These are phyloP conservation scores for Chaetophractus vellerosus DNA, from an alignment of 2,797 vertebrate genomes.

Conservation along the genomic window DNA sequence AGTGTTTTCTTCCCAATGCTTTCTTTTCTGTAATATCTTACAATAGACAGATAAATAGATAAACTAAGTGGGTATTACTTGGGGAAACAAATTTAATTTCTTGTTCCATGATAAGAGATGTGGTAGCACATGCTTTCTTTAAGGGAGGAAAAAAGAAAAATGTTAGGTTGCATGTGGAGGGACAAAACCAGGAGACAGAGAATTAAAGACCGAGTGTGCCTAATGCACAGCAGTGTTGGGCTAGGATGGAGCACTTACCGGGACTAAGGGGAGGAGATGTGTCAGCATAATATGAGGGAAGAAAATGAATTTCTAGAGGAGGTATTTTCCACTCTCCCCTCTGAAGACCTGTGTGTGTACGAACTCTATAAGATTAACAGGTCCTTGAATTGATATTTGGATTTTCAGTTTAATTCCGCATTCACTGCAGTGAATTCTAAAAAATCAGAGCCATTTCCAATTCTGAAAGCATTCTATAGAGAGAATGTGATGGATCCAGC, in stretches of 20 bases:
- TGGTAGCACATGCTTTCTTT: background rate
- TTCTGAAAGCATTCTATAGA: background rate
- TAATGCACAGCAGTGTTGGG: too few species aligned
- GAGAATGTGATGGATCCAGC: background rate
- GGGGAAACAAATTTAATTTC: background rate
- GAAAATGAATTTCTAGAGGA: background rate
- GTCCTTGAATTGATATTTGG: slow-evolving; percentile 7
- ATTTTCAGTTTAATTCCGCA: background rate
- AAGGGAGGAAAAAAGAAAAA: background rate
- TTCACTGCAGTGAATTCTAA: background rate
- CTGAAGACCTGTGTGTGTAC: background rate
- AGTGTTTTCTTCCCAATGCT: background rate
- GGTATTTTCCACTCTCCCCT: background rate
- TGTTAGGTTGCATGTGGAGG: background rate
- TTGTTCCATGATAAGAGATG: background rate
- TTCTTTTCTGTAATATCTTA: slow-evolving; percentile 1
- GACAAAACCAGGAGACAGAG: background rate
- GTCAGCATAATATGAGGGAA: background rate
- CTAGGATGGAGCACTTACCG: background rate
- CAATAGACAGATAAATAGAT: background rate
- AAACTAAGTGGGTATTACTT: background rate
- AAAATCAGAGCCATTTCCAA: background rate
- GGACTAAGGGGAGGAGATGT: background rate
- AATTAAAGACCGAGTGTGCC: background rate
- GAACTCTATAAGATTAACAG: background rate